Conservation (phyloP, 2,113 vertebrate species). For the Hyla sarda region DNA sequence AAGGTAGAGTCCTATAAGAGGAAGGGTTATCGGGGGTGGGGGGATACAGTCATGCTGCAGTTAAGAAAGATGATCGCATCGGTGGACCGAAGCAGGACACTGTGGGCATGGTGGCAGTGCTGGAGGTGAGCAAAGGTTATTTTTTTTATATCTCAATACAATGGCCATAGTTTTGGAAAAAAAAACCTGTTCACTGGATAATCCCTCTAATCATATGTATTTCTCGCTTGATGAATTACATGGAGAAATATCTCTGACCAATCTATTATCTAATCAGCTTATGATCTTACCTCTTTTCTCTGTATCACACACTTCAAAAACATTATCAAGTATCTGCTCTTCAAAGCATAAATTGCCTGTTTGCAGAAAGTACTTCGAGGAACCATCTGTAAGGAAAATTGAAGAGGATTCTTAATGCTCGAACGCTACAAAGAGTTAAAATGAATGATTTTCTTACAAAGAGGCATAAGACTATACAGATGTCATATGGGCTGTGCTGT, state of each 20-base stretch:
- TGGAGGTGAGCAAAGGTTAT: too few relatives aligned
- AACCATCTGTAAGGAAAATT: neutral
- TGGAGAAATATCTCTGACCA: neutral
- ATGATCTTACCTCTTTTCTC: conserved; percentile 69
- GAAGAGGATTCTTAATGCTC: neutral
- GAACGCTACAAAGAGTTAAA: neutral
- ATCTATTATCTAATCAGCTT: neutral
- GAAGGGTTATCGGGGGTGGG: too few relatives aligned
- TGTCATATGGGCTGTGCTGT: too few relatives aligned
- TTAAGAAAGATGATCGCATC: too few relatives aligned
- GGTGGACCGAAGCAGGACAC: too few relatives aligned
- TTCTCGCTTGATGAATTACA: neutral
- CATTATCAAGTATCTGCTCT: conserved; percentile 72
- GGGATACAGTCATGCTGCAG: too few relatives aligned
- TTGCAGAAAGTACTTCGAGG: neutral
- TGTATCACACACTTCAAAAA: conserved; percentile 71
- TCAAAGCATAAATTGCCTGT: conserved; percentile 60
- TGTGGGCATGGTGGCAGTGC: too few relatives aligned
- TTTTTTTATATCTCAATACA: too few relatives aligned
- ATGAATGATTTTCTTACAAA: neutral
- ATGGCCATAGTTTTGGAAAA: too few relatives aligned
- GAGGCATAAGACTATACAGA: neutral
- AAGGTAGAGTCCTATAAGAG: too few relatives aligned
- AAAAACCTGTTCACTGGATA: too few relatives aligned
- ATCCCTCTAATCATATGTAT: neutral